phyloP scores from a whole-genome alignment of 1,140 invertebrate species.

The Penaeus chinensis region DNA sequence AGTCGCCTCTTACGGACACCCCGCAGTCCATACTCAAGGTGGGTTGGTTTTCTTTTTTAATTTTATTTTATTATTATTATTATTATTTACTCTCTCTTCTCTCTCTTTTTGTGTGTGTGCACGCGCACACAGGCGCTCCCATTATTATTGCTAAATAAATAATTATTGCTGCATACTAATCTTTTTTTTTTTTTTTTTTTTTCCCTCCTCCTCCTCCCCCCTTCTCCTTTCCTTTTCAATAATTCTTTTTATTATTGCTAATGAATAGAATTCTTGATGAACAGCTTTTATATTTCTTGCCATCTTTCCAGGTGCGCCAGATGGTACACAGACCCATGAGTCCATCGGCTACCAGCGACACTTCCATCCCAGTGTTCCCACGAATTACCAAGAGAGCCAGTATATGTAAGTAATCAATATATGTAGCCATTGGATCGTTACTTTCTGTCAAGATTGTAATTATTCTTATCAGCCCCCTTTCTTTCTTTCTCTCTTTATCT shows the following conservation, averaged over 20 bases:
- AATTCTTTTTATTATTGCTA: neutral
- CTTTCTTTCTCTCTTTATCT: too few species aligned
- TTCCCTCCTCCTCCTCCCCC: too few species aligned
- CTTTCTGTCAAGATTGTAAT: neutral
- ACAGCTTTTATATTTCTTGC: neutral
- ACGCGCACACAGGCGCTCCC: too few species aligned
- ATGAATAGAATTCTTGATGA: too few species aligned
- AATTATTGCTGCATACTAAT: too few species aligned
- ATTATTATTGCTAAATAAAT: too few species aligned
- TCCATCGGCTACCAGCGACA: conserved; percentile 40
- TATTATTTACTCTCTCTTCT: neutral
- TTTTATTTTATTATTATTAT: neutral
- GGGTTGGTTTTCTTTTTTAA: neutral
- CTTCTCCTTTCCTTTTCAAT: neutral
- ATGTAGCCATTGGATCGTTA: neutral
- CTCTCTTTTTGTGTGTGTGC: neutral
- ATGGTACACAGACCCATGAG: conserved; percentile 45
- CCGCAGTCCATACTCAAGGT: conserved; percentile 57
- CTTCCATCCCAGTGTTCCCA: conserved; percentile 43
- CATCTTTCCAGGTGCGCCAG: conserved; percentile 33
- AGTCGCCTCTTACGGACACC: conserved; percentile 30
- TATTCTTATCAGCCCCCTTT: too few species aligned
- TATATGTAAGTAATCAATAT: conserved; percentile 8
- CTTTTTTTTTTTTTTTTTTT: too few species aligned
- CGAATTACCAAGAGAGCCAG: conserved; percentile 30